Conservation (phyloP, 2,113 vertebrate genomes). For the Gallinago media region DNA sequence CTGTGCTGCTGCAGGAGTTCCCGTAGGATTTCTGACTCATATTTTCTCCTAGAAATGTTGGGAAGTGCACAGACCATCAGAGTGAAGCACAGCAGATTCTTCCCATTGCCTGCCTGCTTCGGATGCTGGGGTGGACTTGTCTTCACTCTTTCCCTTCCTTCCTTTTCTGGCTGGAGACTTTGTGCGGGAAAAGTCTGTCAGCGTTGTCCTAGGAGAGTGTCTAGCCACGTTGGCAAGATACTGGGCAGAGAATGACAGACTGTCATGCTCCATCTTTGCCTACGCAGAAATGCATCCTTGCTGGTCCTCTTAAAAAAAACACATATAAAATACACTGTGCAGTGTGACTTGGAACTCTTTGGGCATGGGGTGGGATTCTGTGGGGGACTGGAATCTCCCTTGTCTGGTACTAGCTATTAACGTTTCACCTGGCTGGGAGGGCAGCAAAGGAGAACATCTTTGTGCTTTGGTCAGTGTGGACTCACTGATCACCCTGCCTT, state of each 20-base stretch:
- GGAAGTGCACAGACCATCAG: not conserved
- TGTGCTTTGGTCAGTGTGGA: not conserved
- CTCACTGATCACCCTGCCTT: not conserved
- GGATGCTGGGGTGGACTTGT: not conserved
- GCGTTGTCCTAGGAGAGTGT: not conserved
- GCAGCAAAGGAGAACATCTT: not conserved
- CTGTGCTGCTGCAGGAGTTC: conserved; percentile 56
- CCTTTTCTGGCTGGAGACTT: not conserved
- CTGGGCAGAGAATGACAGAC: not conserved
- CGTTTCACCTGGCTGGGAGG: not conserved
- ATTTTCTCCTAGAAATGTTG: conserved; percentile 62
- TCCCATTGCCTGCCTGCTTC: not conserved
- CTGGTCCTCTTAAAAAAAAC: not conserved
- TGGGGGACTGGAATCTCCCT: not conserved
- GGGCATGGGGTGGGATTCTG: not conserved
- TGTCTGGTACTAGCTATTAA: not conserved
- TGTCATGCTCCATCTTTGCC: not conserved
- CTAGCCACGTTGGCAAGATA: not conserved
- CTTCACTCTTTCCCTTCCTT: conserved; percentile 14
- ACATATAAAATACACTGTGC: fast-evolving
- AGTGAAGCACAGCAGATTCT: not conserved
- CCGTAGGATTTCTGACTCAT: conserved; percentile 62
- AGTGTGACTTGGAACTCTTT: not conserved
- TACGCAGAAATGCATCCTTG: not conserved
- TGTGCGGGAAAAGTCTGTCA: not conserved